Conservation (phyloP, 2,797 vertebrate species). For the Carcharodon carcharias region DNA sequence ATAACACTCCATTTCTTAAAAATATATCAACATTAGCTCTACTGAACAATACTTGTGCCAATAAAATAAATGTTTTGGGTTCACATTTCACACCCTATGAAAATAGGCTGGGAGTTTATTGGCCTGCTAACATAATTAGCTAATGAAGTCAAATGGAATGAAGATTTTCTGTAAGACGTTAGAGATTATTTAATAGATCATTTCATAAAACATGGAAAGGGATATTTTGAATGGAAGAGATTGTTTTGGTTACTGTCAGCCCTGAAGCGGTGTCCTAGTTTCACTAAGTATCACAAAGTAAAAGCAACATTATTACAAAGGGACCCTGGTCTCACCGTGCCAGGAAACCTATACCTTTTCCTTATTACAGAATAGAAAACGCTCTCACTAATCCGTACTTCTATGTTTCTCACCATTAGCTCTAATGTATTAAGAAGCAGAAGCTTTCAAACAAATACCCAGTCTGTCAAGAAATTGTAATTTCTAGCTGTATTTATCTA, state of each 20-base stretch:
- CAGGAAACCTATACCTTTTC: background rate
- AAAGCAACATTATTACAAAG: background rate
- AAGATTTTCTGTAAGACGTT: background rate
- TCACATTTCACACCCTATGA: background rate
- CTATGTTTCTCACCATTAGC: background rate
- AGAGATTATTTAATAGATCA: background rate
- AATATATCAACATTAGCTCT: background rate
- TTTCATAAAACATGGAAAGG: constrained; percentile 5
- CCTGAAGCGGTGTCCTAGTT: background rate
- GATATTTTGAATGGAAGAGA: background rate
- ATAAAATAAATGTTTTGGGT: background rate
- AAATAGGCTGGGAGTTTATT: background rate
- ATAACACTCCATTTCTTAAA: background rate
- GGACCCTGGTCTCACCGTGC: background rate
- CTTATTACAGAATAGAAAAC: background rate
- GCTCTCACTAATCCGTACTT: background rate
- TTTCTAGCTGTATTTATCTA: background rate
- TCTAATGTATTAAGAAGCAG: background rate
- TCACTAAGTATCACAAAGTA: background rate
- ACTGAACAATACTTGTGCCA: too few species aligned
- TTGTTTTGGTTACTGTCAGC: background rate
- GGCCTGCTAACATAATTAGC: background rate
- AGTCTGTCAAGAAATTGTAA: background rate
- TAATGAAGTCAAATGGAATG: background rate
- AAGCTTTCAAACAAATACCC: background rate